These are phyloP conservation scores for Ambastaia sidthimunki DNA, from an alignment of 2,797 vertebrate genomes.

Conservation along the genomic window DNA sequence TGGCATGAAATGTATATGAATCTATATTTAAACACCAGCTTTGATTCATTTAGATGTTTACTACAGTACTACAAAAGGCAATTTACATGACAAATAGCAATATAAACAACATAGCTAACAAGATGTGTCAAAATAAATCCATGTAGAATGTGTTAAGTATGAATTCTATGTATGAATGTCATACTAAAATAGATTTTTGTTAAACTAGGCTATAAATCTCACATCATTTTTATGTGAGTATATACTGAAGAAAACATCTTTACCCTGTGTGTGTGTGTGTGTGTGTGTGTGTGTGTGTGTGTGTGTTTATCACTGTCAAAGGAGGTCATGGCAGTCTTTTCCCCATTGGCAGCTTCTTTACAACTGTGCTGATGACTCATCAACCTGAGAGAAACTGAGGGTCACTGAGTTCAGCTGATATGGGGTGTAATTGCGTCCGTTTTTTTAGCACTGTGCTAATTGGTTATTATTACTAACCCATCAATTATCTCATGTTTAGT, in stretches of 20 bases:
- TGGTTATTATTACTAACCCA: conserved; percentile 45
- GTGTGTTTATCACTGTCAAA: conserved; percentile 29
- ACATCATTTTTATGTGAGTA: neutral
- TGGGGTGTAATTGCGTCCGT: conserved; percentile 38
- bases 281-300: too few species aligned
- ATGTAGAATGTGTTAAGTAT: too few species aligned
- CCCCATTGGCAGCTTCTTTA: conserved; percentile 14
- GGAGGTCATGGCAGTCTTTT: conserved; percentile 25
- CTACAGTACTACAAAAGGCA: neutral
- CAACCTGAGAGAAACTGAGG: conserved; percentile 34
- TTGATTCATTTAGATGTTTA: conserved; percentile 24
- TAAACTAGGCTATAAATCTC: neutral
- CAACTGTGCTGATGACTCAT: conserved; percentile 45
- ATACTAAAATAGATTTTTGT: neutral
- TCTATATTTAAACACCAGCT: neutral
- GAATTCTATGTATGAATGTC: neutral
- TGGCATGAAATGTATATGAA: neutral
- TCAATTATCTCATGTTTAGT: conserved; percentile 41
- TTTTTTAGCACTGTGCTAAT: conserved; percentile 36
- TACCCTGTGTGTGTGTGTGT: too few species aligned
- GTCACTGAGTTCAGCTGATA: conserved; percentile 41
- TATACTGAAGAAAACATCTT: neutral
- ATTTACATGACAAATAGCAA: conserved; percentile 29
- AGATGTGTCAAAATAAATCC: conserved; percentile 16
- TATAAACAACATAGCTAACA: conserved; percentile 13